Evolutionary conservation across 2,797 vertebrate species (phyloP).

Genomic region (Poeciliopsis gracilis): DNA sequence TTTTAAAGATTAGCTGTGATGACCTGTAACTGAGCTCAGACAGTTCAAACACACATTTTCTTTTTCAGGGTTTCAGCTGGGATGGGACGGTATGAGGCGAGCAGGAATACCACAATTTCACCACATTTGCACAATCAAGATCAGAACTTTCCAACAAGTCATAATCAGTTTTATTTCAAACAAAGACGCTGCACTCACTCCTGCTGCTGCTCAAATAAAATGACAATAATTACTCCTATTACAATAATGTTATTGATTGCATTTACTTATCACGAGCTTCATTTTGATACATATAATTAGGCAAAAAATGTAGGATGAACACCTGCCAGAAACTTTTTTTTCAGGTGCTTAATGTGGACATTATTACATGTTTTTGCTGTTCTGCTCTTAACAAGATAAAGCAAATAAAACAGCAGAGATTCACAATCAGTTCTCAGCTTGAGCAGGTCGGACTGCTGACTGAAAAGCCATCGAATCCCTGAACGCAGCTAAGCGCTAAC

Average conservation of each 20-base stretch:
- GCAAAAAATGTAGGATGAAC: background rate
- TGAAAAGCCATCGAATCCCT: background rate
- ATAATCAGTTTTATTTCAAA: background rate
- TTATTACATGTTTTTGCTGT: background rate
- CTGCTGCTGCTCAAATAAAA: background rate
- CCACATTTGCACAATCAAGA: background rate
- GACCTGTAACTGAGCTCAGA: background rate
- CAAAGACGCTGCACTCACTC: background rate
- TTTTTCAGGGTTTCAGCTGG: background rate
- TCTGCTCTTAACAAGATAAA: background rate
- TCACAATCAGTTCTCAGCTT: background rate
- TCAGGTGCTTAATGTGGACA: background rate
- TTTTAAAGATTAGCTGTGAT: conserved; percentile 52
- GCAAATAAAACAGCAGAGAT: background rate
- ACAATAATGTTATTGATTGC: background rate
- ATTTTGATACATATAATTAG: background rate
- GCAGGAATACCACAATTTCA: background rate
- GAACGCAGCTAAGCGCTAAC: background rate
- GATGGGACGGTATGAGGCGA: background rate
- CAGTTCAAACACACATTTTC: background rate
- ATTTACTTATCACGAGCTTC: background rate
- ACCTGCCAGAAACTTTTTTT: background rate
- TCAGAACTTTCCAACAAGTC: background rate
- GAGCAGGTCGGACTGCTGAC: background rate
- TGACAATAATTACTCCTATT: background rate